These are phyloP conservation scores for Ricordea florida DNA, from an alignment of 92 coral and sea anemone species.

Conservation along the genomic window DNA sequence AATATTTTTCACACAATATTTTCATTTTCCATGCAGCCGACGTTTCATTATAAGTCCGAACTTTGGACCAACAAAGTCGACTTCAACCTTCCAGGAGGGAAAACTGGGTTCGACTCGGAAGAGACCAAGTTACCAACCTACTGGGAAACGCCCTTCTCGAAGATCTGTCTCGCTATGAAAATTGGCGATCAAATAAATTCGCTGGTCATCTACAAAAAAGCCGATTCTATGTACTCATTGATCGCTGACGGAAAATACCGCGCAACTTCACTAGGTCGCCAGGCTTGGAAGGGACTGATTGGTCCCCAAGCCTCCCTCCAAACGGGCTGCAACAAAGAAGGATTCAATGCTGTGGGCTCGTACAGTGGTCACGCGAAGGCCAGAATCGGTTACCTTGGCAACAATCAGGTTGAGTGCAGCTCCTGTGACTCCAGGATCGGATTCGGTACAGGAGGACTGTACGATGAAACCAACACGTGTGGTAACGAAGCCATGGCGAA, in stretches of 20 bases:
- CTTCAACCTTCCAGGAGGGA: neutral
- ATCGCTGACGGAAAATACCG: neutral
- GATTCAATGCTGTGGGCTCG: conserved; percentile 5
- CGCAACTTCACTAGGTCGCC: neutral
- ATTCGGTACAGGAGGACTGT: conserved; percentile 20
- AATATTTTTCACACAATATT: too few species aligned
- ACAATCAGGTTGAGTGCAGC: conserved; percentile 1
- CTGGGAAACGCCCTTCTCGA: neutral
- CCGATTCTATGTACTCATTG: neutral
- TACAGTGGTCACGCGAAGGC: neutral
- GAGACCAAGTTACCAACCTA: neutral
- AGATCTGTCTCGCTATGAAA: neutral
- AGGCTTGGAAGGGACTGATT: neutral
- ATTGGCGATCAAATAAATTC: neutral
- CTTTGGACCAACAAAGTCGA: neutral
- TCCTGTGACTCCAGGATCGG: conserved; percentile 28
- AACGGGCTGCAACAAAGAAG: conserved; percentile 11
- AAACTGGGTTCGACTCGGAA: neutral
- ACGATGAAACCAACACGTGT: conserved; percentile 13
- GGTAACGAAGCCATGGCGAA: conserved; percentile 35
- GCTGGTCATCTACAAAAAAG: neutral
- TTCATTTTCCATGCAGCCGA: too few species aligned
- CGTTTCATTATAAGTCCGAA: neutral
- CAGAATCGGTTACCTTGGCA: conserved; percentile 17
- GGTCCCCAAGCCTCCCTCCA: neutral